Conservation (phyloP, 1,140 invertebrate species). For the Brachystomella parvula region DNA sequence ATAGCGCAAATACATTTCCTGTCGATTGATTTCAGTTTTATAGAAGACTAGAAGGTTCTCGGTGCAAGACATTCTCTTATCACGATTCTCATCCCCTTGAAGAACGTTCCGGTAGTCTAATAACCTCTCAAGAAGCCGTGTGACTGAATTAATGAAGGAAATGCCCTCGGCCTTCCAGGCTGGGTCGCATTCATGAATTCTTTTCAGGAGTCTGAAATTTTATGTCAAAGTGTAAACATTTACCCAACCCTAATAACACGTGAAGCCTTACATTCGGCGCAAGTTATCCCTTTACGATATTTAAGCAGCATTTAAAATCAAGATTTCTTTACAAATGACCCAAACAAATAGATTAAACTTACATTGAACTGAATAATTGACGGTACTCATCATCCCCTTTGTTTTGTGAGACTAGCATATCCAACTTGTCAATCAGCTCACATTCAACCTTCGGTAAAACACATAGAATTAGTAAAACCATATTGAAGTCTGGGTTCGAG, state of each 20-base stretch:
- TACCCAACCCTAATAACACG: not conserved
- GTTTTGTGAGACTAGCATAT: conserved; percentile 75
- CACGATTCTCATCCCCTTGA: conserved; percentile 81
- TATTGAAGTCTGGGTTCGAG: conserved; percentile 1
- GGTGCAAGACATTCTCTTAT: conserved; percentile 93
- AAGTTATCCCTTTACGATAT: conserved; percentile 1
- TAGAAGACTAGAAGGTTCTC: conserved; percentile 97
- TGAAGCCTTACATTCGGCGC: not conserved
- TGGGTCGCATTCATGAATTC: conserved; percentile 74
- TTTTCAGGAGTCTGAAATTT: conserved; percentile 65
- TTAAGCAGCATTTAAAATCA: not conserved
- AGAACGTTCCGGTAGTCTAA: conserved; percentile 88
- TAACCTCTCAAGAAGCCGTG: conserved; percentile 65
- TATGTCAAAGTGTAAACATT: not conserved
- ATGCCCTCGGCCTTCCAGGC: conserved; percentile 82
- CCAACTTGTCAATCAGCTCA: conserved; percentile 85
- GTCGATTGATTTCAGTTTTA: conserved; percentile 88
- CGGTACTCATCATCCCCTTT: conserved; percentile 89
- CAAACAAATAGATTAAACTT: conserved; percentile 18
- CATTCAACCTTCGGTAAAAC: conserved; percentile 60
- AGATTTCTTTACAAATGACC: not conserved
- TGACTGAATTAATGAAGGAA: conserved; percentile 63
- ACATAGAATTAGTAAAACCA: not conserved
- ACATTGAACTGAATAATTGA: conserved; percentile 83
- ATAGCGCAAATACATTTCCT: conserved; percentile 94